Evolutionary conservation across 2,113 vertebrate genomes (phyloP).

Genomic region (Nibea coibor): DNA sequence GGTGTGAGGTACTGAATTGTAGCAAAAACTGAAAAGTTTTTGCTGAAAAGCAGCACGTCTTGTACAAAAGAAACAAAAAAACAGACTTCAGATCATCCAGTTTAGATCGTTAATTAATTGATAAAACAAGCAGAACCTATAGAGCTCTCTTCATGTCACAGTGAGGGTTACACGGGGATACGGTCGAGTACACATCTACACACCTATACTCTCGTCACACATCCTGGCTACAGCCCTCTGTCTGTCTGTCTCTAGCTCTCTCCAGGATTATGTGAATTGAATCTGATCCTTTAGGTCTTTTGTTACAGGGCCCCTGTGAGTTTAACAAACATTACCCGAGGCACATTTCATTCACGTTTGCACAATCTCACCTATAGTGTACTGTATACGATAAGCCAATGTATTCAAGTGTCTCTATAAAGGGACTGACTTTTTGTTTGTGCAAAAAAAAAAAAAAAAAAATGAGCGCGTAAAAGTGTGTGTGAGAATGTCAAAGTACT

Average conservation of each 20-base stretch:
- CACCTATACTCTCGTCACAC: constrained; percentile 60
- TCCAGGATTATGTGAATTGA: constrained; percentile 76
- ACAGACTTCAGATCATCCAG: constrained; percentile 11
- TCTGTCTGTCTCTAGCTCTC: constrained; percentile 52
- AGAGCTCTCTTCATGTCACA: constrained; percentile 49
- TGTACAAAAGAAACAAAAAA: neutral
- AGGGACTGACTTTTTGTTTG: neutral
- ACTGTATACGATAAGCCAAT: constrained; percentile 10
- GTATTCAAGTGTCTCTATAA: neutral
- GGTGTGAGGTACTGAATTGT: neutral
- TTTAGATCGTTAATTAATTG: neutral
- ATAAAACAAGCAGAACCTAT: constrained; percentile 9
- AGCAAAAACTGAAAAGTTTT: neutral
- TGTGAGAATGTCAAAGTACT: constrained; percentile 15
- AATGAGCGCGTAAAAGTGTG: constrained; percentile 35
- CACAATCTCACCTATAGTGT: constrained; percentile 45
- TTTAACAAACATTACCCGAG: constrained; percentile 76
- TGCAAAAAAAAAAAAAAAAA: neutral
- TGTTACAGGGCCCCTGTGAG: constrained; percentile 70
- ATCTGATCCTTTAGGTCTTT: constrained; percentile 77
- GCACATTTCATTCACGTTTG: constrained; percentile 72
- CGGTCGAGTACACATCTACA: constrained; percentile 46
- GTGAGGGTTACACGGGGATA: constrained; percentile 76
- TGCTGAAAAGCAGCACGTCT: neutral
- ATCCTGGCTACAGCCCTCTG: constrained; percentile 43